phyloP scores from a whole-genome alignment of 2,888 invertebrate species.

The Gastrophysa polygoni region DNA sequence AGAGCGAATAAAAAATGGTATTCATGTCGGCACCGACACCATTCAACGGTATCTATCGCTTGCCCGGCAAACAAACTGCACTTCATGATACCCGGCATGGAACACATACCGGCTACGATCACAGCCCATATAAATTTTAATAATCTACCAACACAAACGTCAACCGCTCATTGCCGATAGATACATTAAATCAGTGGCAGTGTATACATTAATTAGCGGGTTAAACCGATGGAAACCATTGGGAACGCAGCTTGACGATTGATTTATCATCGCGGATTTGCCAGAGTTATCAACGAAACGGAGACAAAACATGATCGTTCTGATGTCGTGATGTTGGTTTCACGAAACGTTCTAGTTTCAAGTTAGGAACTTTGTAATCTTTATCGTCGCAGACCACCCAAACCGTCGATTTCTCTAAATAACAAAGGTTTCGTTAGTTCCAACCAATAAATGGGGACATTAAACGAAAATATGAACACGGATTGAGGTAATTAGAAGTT shows the following conservation, averaged over 20 bases:
- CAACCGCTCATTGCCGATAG: conserved; percentile 15
- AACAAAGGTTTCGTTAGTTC: not conserved
- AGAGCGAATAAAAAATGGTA: not conserved
- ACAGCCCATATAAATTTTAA: conserved; percentile 19
- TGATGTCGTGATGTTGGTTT: not conserved
- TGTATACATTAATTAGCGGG: not conserved
- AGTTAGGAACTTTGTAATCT: not conserved
- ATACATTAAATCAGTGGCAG: conserved; percentile 18
- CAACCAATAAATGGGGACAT: too few relatives aligned
- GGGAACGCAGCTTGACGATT: not conserved
- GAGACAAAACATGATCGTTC: not conserved
- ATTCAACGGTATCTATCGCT: not conserved
- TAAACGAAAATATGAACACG: too few relatives aligned
- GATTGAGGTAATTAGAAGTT: too few relatives aligned
- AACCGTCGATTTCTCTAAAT: not conserved
- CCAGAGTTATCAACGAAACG: not conserved
- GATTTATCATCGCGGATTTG: not conserved
- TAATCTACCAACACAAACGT: conserved; percentile 17
- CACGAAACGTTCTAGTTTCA: not conserved
- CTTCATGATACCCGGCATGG: too few relatives aligned
- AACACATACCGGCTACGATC: too few relatives aligned
- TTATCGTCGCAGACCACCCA: not conserved
- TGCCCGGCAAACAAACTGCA: too few relatives aligned
- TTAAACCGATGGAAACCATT: not conserved
- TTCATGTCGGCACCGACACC: not conserved